These are phyloP conservation scores for Bombus ignitus DNA, from an alignment of 1,140 invertebrate genomes.

Conservation along the genomic window DNA sequence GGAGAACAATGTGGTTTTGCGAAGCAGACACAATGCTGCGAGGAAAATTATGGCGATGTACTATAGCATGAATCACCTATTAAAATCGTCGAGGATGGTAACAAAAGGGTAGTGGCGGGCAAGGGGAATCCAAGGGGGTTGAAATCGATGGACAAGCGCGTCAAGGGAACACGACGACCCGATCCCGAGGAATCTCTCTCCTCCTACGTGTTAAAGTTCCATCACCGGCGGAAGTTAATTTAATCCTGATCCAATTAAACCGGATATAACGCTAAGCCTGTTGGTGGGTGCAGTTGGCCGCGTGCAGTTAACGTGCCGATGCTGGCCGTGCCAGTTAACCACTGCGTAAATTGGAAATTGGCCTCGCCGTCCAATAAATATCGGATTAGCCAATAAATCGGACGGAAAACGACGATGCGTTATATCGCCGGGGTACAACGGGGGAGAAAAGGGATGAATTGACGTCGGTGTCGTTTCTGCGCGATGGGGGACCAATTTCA, in stretches of 20 bases:
- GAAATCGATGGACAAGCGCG: constrained; percentile 31
- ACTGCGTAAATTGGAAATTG: constrained; percentile 69
- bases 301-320: constrained; percentile 55
- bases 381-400: constrained; percentile 71
- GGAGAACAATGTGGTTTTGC: constrained; percentile 13
- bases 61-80: background rate
- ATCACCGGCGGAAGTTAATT: constrained; percentile 72
- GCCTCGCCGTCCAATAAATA: constrained; percentile 69
- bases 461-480: background rate
- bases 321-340: constrained; percentile 62
- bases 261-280: constrained; percentile 68
- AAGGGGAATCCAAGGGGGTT: background rate
- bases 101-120: background rate
- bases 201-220: constrained; percentile 50
- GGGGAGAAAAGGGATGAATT: background rate
- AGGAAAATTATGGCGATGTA: background rate
- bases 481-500: background rate
- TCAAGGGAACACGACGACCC: background rate
- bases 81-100: background rate
- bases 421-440: constrained; percentile 31
- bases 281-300: constrained; percentile 55
- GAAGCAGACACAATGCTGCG: background rate
- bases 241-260: constrained; percentile 73
- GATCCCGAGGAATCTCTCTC: constrained; percentile 15
- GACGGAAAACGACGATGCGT: constrained; percentile 60